phyloP scores from a whole-genome alignment of 2,797 vertebrate genomes.

The Meriones psammophilus region DNA sequence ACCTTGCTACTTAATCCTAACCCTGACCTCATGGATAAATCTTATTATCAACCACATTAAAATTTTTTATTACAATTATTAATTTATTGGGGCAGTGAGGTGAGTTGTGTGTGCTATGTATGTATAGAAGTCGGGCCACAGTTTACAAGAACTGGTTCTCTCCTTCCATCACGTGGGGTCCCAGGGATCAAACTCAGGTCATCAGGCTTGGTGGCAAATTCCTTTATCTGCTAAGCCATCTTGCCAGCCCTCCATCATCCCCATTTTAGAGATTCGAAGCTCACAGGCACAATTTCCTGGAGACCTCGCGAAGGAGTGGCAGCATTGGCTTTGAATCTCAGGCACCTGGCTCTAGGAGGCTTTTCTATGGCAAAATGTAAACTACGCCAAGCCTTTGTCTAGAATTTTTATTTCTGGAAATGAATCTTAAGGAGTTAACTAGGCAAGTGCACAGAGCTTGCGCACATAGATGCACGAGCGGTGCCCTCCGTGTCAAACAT shows the following conservation, averaged over 20 bases:
- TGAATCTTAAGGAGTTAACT: slow-evolving; percentile 63
- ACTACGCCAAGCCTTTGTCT: slow-evolving; percentile 53
- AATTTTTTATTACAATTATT: neutral
- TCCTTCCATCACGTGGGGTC: neutral
- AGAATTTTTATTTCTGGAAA: slow-evolving; percentile 57
- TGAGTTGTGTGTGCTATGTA: neutral
- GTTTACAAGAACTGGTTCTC: neutral
- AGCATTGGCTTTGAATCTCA: neutral
- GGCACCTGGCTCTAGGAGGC: neutral
- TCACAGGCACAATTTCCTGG: slow-evolving; percentile 1
- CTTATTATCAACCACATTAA: neutral
- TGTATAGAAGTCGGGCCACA: neutral
- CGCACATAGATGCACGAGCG: neutral
- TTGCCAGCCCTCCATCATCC: neutral
- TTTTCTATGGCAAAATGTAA: slow-evolving; percentile 14
- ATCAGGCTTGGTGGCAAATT: neutral
- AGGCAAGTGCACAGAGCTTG: slow-evolving; percentile 23
- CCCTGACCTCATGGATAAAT: neutral
- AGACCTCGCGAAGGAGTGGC: neutral
- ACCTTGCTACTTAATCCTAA: slow-evolving; percentile 18
- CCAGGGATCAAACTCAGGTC: neutral
- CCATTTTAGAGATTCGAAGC: slow-evolving; percentile 67
- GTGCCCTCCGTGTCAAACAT: slow-evolving; percentile 28
- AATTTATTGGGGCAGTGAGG: neutral
- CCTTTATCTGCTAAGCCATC: neutral